Evolutionary conservation across 2,113 vertebrate genomes (phyloP).

Genomic region (Craseonycteris thonglongyai): DNA sequence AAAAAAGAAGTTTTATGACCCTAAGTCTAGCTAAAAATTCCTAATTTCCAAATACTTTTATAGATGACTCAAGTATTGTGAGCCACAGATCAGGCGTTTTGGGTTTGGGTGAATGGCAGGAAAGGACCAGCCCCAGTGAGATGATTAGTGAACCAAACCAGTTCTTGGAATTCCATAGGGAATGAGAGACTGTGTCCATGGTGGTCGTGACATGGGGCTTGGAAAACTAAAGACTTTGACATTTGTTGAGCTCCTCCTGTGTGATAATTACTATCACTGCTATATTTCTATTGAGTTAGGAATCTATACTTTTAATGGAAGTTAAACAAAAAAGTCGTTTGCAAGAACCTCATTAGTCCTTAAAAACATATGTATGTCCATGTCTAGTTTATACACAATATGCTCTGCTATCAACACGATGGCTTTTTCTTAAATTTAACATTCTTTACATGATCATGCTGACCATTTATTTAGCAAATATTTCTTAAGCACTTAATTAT

Average conservation of each 20-base stretch:
- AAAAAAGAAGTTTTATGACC: constrained; percentile 36
- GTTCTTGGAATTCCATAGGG: not conserved
- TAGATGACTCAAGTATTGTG: constrained; percentile 34
- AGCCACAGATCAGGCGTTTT: constrained; percentile 25
- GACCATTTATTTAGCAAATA: not conserved
- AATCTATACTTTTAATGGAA: constrained; percentile 40
- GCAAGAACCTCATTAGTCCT: not conserved
- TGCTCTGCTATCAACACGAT: not conserved
- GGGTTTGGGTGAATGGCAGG: not conserved
- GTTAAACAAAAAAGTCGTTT: constrained; percentile 44
- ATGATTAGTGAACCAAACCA: not conserved
- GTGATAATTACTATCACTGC: not conserved
- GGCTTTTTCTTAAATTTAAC: not conserved
- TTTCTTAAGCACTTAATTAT: not conserved
- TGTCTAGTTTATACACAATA: not conserved
- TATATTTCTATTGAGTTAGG: not conserved
- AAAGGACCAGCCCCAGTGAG: not conserved
- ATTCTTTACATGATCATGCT: not conserved
- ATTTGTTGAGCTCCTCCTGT: not conserved
- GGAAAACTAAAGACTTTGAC: not conserved
- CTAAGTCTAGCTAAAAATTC: constrained; percentile 33
- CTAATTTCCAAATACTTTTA: constrained; percentile 28
- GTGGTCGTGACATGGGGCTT: not conserved
- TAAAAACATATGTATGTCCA: not conserved
- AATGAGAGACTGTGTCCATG: not conserved